Evolutionary conservation across 2,113 vertebrate genomes (phyloP).

Genomic region (Neomonachus schauinslandi): DNA sequence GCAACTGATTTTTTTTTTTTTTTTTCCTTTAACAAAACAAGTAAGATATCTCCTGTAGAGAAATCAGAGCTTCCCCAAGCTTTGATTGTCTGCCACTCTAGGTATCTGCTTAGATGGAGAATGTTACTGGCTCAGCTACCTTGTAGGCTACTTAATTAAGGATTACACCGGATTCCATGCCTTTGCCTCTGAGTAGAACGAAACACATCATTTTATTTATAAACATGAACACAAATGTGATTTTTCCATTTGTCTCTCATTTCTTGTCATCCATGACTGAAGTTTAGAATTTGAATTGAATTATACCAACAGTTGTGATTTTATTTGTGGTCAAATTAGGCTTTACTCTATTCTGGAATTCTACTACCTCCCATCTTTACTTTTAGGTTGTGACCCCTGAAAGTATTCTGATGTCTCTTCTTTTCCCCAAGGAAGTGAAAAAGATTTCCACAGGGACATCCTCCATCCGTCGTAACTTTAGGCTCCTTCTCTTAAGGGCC

Average conservation of each 20-base stretch:
- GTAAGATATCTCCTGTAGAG: background rate
- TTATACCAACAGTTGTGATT: background rate
- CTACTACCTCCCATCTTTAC: background rate
- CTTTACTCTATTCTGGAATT: background rate
- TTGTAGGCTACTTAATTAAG: background rate
- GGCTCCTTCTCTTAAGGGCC: background rate
- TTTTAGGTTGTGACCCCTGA: background rate
- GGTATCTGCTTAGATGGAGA: background rate
- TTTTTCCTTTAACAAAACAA: background rate
- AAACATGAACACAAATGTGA: background rate
- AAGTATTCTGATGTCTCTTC: background rate
- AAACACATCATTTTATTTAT: background rate
- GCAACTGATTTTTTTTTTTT: background rate
- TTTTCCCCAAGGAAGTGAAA: constrained; percentile 23
- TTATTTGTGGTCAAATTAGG: background rate
- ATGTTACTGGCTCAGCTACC: background rate
- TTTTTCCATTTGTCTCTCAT: background rate
- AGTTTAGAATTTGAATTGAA: background rate
- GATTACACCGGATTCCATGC: background rate
- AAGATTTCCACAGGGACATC: background rate
- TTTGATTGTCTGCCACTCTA: background rate
- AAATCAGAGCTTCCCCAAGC: background rate
- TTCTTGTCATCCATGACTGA: background rate
- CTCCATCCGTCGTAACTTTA: background rate
- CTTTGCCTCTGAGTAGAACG: background rate